Percentiles rank a stretch among this genome's conserved stretches.
These are phyloP conservation scores for Pagetopsis macropterus DNA, from an alignment of 2,797 vertebrate species.

Conservation along the genomic window DNA sequence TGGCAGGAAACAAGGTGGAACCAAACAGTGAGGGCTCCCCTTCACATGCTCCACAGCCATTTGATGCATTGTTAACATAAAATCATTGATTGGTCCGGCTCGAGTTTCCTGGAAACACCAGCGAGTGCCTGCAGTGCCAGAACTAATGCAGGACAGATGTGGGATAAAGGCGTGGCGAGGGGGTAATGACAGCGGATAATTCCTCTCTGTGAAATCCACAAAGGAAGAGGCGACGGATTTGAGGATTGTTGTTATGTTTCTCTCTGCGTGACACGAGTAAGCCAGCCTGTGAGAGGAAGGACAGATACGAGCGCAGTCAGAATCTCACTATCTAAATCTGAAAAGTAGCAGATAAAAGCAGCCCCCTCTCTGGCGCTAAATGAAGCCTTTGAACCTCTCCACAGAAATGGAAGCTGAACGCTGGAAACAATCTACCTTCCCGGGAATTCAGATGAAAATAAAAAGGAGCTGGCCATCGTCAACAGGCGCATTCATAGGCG, in stretches of 20 bases:
- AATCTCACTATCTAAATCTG: slow-evolving; percentile 68
- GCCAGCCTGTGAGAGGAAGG: slow-evolving; percentile 31
- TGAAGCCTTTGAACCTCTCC: slow-evolving; percentile 79
- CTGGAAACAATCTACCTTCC: slow-evolving; percentile 69
- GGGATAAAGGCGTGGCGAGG: slow-evolving; percentile 13
- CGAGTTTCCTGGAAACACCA: not conserved
- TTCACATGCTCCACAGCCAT: not conserved
- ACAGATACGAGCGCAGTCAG: slow-evolving; percentile 57
- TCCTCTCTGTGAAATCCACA: slow-evolving; percentile 38
- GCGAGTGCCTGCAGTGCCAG: slow-evolving; percentile 1
- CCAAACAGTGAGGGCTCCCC: too few relatives aligned
- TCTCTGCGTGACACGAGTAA: slow-evolving; percentile 42
- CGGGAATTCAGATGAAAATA: slow-evolving; percentile 77
- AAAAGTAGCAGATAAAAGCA: slow-evolving; percentile 60
- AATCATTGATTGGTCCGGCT: not conserved
- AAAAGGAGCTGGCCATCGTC: slow-evolving; percentile 66
- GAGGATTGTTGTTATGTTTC: slow-evolving; percentile 50
- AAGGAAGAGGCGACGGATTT: slow-evolving; percentile 48
- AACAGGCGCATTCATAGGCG: slow-evolving; percentile 75
- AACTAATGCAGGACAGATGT: slow-evolving; percentile 14
- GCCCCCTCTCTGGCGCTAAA: slow-evolving; percentile 48
- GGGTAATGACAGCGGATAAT: slow-evolving; percentile 39
- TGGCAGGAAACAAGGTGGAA: not conserved
- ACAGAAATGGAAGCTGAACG: slow-evolving; percentile 67
- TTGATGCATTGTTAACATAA: not conserved